A percentile compares a stretch with the other conserved stretches of the same genome.
Conservation (phyloP, 2,888 invertebrate genomes). For the Micropterix aruncella region DNA sequence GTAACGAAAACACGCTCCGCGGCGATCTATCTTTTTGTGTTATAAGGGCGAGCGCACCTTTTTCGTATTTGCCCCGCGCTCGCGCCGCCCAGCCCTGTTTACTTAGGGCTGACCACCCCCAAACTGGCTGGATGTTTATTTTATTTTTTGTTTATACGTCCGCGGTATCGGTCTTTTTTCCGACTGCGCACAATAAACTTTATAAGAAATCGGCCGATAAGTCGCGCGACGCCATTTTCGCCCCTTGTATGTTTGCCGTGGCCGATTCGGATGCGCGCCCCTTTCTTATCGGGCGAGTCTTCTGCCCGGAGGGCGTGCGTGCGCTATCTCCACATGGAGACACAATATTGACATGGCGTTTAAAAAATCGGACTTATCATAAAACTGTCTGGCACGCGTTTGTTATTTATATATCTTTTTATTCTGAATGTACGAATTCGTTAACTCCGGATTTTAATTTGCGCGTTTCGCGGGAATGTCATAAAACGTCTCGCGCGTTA, state of each 20-base stretch:
- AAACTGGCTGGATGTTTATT: slow-evolving; percentile 6
- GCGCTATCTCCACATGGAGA: too few relatives aligned
- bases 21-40: slow-evolving; percentile 7
- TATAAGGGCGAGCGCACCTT: slow-evolving; percentile 3
- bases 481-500: too few relatives aligned
- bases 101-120: slow-evolving; percentile 11
- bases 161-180: slow-evolving; percentile 1
- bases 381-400: too few relatives aligned
- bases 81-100: slow-evolving; percentile 6
- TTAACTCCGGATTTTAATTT: too few relatives aligned
- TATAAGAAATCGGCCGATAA: not conserved
- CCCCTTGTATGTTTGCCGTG: not conserved
- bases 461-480: too few relatives aligned
- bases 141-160: slow-evolving; percentile 5
- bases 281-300: too few relatives aligned
- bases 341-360: too few relatives aligned
- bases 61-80: slow-evolving; percentile 9
- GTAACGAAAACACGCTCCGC: slow-evolving; percentile 2
- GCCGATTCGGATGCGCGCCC: too few relatives aligned
- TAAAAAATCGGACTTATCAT: too few relatives aligned
- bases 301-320: too few relatives aligned
- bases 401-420: too few relatives aligned
- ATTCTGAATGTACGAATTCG: too few relatives aligned
- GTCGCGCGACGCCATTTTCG: slow-evolving; percentile 1
- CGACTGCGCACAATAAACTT: not conserved